Evolutionary conservation across 2,888 invertebrate species (phyloP), one percentile per base, ranked within the genome.

Genomic region (Erebia palarica): DNA sequence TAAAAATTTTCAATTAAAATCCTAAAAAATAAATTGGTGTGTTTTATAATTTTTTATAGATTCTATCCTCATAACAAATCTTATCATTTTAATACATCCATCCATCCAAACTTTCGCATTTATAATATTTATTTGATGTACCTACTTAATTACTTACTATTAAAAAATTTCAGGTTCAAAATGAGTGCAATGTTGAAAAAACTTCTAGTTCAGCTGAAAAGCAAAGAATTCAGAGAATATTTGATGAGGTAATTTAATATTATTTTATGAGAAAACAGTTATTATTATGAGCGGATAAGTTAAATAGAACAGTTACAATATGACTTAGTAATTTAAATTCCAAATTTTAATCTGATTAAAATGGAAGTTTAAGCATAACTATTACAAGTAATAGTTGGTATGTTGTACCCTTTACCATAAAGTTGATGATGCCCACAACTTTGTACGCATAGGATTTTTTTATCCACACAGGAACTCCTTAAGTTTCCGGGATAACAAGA

Each of bases 161-260:
- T 21, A 2, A 47, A 51, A 16, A 53, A 42, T 27, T 68, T 36
- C 61, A 53, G 60, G 53, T 49, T 47, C 66, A 74, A 89, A 79
- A 92, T 91, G 91, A 83, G 86, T 81, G 78, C 77, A 11, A 3
- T 88, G 2, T 77, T 76, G 36, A 83, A 76, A 64, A 95, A 94
- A 84, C 76, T 95, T 64, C 67, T 95, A 13, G 92, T 94, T 44
- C 95, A 95, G 84, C 83, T 97, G 42, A 96, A 95, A 89, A 97
- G 97, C 83, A 96, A 96, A 86, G 97, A 98, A 85, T 97, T 97
- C 85, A 95, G 97, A 71, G 94, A 95, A 5, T 98, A 98, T 94
- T 95, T 98, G 76, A 96, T 96, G 96, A 98, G 97, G 97, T 97
- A 82, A 78, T 74, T 69, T 69, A 47, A 60, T 3, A 5, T 16